A percentile compares a stretch with the other conserved stretches of the same genome.
Evolutionary conservation across 2,797 vertebrate genomes (phyloP).

Genomic region (Sphaeramia orbicularis): DNA sequence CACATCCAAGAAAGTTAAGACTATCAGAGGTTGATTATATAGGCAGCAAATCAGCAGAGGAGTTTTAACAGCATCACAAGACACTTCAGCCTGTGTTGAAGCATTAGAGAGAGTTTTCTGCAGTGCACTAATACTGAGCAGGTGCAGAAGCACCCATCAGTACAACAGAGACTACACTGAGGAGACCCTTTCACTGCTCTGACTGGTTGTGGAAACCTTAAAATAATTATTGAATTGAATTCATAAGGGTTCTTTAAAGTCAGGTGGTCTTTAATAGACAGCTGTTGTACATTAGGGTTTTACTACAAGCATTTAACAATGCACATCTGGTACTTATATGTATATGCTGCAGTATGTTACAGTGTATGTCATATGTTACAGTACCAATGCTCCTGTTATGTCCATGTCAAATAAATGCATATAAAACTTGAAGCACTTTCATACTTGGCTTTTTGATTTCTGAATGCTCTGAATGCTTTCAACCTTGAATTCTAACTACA

Average conservation of each 20-base stretch:
- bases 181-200: neutral
- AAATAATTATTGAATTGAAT: neutral
- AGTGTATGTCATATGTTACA: too few species aligned
- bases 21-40: constrained; percentile 3
- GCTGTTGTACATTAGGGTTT: too few species aligned
- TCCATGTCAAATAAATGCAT: too few species aligned
- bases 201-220: neutral
- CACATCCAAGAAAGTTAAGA: neutral
- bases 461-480: too few species aligned
- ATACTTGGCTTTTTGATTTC: too few species aligned
- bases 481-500: too few species aligned
- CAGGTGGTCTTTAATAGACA: too few species aligned
- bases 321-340: too few species aligned
- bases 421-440: too few species aligned
- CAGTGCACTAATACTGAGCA: constrained; percentile 5
- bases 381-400: too few species aligned
- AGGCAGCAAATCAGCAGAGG: constrained; percentile 7
- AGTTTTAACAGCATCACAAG: constrained; percentile 22
- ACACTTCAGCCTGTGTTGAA: constrained; percentile 28
- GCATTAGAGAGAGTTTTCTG: constrained; percentile 25
- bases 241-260: neutral
- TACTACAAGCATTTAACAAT: too few species aligned
- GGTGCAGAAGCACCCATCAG: neutral
- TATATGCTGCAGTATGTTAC: too few species aligned
- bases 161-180: constrained; percentile 1